phyloP scores from a whole-genome alignment of 2,888 invertebrate species.

The Chloroclysta siterata region DNA sequence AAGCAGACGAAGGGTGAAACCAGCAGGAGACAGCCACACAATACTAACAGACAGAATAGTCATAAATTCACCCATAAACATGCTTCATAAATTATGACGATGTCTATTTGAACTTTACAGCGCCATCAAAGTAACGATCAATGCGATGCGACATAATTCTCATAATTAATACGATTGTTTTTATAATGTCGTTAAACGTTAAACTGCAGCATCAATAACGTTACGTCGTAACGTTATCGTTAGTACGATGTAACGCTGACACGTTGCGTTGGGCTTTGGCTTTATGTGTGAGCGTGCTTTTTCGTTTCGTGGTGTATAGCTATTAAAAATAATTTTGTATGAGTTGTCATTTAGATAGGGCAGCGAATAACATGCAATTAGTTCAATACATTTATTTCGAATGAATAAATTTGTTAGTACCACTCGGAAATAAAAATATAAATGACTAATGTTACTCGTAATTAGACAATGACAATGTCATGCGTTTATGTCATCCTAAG shows the following conservation, averaged over 20 bases:
- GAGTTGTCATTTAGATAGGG: no score
- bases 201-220: slow-evolving; percentile 73
- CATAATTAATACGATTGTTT: slow-evolving; percentile 84
- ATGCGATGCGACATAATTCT: slow-evolving; percentile 42
- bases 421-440: no score
- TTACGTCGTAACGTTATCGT: slow-evolving; percentile 59
- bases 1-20: background rate
- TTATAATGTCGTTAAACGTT: slow-evolving; percentile 83
- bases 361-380: no score
- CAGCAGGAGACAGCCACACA: slow-evolving; percentile 21
- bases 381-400: no score
- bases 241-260: slow-evolving; percentile 45
- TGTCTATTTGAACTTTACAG: slow-evolving; percentile 83
- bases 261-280: slow-evolving; percentile 42
- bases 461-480: no score
- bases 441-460: no score
- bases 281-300: background rate
- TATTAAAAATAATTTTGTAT: background rate
- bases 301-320: background rate
- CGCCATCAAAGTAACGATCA: slow-evolving; percentile 81
- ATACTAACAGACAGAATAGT: slow-evolving; percentile 59
- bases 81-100: slow-evolving; percentile 83
- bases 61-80: slow-evolving; percentile 82
- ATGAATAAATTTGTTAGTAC: no score
- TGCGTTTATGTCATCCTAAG: no score